These are phyloP conservation scores for Agapetus fuscipes DNA, from an alignment of 2,888 invertebrate genomes.

Conservation along the genomic window DNA sequence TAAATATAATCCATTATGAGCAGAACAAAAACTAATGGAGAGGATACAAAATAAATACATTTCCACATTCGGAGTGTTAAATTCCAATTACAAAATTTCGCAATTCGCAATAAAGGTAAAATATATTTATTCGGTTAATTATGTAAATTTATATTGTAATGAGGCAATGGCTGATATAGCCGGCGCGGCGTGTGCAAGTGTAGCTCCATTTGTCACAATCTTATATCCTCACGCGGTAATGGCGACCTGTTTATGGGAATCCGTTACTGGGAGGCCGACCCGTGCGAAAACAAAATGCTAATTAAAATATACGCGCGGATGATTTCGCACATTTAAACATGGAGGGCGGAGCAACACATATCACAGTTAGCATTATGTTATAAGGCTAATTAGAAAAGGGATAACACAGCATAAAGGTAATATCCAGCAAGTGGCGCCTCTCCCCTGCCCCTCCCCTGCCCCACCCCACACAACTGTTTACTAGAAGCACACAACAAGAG, in stretches of 20 bases:
- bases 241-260: slow-evolving; percentile 20
- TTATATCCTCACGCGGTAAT: slow-evolving; percentile 18
- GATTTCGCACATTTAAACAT: slow-evolving; percentile 22
- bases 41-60: too few relatives aligned
- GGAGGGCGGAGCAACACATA: slow-evolving; percentile 21
- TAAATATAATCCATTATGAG: too few relatives aligned
- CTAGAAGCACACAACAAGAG: too few relatives aligned
- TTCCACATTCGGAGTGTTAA: too few relatives aligned
- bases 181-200: slow-evolving; percentile 14
- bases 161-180: neutral
- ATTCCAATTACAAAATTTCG: too few relatives aligned
- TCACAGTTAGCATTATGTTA: slow-evolving; percentile 22
- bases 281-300: slow-evolving; percentile 20
- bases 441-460: neutral
- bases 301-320: slow-evolving; percentile 22
- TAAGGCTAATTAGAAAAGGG: slow-evolving; percentile 22
- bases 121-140: too few relatives aligned
- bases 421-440: slow-evolving; percentile 21
- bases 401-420: slow-evolving; percentile 21
- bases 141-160: too few relatives aligned
- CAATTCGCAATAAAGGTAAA: too few relatives aligned
- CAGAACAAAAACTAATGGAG: too few relatives aligned
- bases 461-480: neutral
- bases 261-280: slow-evolving; percentile 15
- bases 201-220: slow-evolving; percentile 20